These are phyloP conservation scores for Myotis myotis DNA, from an alignment of 2,797 vertebrate species.

Conservation along the genomic window DNA sequence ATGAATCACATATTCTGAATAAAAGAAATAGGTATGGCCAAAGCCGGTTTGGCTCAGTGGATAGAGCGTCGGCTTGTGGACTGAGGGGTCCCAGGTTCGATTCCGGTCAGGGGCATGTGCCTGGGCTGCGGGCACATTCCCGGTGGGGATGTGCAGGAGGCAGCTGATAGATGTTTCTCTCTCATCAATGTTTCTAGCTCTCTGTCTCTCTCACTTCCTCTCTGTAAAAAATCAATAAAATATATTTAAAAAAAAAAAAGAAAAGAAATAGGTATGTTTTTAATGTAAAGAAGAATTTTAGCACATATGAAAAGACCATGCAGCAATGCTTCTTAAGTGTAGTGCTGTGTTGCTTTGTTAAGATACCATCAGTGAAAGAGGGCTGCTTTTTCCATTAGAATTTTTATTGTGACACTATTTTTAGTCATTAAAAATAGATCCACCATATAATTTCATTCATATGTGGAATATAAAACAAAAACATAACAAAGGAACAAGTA, in stretches of 20 bases:
- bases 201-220: too few species aligned
- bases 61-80: too few species aligned
- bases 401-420: constrained; percentile 62
- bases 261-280: neutral
- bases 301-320: neutral
- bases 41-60: too few species aligned
- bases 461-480: neutral
- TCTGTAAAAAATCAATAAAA: too few species aligned
- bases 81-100: too few species aligned
- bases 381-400: neutral
- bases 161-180: too few species aligned
- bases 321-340: neutral
- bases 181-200: too few species aligned
- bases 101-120: too few species aligned
- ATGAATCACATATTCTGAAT: neutral
- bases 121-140: too few species aligned
- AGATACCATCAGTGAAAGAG: constrained; percentile 23
- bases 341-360: constrained; percentile 33
- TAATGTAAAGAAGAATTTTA: constrained; percentile 43
- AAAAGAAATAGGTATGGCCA: neutral
- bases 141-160: too few species aligned
- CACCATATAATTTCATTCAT: neutral
- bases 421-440: constrained; percentile 63
- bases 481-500: neutral
- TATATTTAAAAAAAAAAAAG: too few species aligned